phyloP scores from a whole-genome alignment of 1,140 invertebrate genomes.

The Sarcophaga bullata region DNA sequence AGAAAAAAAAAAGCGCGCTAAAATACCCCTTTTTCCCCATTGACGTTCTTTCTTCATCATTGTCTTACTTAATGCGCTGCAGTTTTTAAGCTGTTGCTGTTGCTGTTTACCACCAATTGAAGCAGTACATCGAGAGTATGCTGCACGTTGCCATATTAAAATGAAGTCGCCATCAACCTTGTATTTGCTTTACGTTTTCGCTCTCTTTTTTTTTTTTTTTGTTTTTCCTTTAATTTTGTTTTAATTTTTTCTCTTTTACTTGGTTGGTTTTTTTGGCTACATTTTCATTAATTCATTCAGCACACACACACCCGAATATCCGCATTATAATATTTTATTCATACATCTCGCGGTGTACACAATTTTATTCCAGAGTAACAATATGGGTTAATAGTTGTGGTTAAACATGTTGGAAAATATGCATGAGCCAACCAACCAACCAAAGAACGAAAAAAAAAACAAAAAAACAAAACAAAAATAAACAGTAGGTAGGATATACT shows the following conservation, averaged over 20 bases:
- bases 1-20: conserved; percentile 13
- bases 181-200: not conserved
- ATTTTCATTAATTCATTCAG: conserved; percentile 23
- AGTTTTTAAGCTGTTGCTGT: not conserved
- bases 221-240: not conserved
- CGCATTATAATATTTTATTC: conserved; percentile 42
- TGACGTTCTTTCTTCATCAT: too few species aligned
- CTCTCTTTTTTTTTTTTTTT: not conserved
- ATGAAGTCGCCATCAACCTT: not conserved
- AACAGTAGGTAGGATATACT: not conserved
- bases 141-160: not conserved
- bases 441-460: not conserved
- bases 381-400: conserved; percentile 41
- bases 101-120: not conserved
- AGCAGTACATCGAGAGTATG: not conserved
- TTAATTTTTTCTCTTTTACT: too few species aligned
- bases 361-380: conserved; percentile 24
- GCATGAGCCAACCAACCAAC: not conserved
- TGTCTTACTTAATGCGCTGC: too few species aligned
- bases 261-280: conserved; percentile 3
- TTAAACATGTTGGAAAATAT: conserved; percentile 29
- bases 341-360: not conserved
- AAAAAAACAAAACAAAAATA: not conserved
- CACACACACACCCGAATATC: conserved; percentile 36
- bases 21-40: not conserved